Evolutionary conservation across 1,140 invertebrate species (phyloP), one percentile per base, ranked within the genome.

Genomic region (Anoplolepis gracilipes): DNA sequence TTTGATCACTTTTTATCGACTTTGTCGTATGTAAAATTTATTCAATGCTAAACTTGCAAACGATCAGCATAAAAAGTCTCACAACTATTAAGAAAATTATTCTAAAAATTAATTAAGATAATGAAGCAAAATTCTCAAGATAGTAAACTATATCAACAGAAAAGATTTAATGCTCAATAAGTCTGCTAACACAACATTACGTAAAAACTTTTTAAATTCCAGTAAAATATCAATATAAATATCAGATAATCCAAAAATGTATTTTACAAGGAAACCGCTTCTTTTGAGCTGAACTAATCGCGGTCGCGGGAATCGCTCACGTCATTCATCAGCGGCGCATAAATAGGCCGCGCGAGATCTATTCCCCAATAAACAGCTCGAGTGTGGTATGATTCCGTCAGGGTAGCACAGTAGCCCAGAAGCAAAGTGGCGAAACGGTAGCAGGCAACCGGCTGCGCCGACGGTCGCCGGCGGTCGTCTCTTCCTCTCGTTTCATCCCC

Each of bases 361-460:
- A 30, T 82, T 73, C 55, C 28, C 78, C 70, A 73, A 82, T 82
- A 82, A 82, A 82, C 39, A 73, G 28, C 28, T 82, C 67, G 87
- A 55, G 84, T 73, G 85, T 85, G 65, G 69, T 64, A 84, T 61
- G 65, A 61, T 62, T 73, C 75, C 67, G 79, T 84, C 86, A 86
- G 85, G 85, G 82, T 88, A 87, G 78, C 87, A 88, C 85, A 90
- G 89, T 91, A 93, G 90, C 85, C 88, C 81, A 91, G 88, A 92
- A 90, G 72, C 85, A 85, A 78, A 46, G 46, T 57, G 42, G 64
- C 64, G 39, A 84, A 70, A 78, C 72, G 67, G 78, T 39, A 87
- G 85, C 53, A 36, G 61, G 33, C 72, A 69, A 36, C 55, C 85
- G 85, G 73, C 76, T 75, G 55, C 42, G 13, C 46, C 59, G 78